phyloP scores from a whole-genome alignment of 2,797 vertebrate genomes.

The Brotula barbata region DNA sequence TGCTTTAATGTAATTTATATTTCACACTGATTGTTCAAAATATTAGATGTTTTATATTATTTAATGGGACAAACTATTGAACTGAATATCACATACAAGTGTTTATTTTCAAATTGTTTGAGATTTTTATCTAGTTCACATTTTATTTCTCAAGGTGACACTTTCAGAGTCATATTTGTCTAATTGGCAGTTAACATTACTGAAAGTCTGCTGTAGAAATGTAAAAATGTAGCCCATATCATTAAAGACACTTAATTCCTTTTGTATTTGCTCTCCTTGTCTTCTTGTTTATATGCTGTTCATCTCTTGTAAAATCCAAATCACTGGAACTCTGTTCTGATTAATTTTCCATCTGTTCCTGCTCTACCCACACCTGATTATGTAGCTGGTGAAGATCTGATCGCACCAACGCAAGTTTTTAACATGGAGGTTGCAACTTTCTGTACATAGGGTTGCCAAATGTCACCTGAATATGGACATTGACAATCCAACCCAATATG shows the following conservation, averaged over 20 bases:
- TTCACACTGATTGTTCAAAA: slow-evolving; percentile 75
- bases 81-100: slow-evolving; percentile 62
- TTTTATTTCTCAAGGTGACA: slow-evolving; percentile 60
- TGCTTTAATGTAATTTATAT: slow-evolving; percentile 85
- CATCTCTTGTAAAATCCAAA: no score
- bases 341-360: no score
- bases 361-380: no score
- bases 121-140: slow-evolving; percentile 53
- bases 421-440: no score
- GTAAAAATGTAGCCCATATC: slow-evolving; percentile 80
- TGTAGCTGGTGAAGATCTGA: no score
- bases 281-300: slow-evolving; percentile 9
- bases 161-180: slow-evolving; percentile 57
- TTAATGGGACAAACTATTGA: slow-evolving; percentile 68
- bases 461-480: no score
- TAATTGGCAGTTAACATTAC: slow-evolving; percentile 70
- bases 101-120: slow-evolving; percentile 69
- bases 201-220: slow-evolving; percentile 81
- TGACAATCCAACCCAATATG: no score
- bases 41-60: slow-evolving; percentile 70
- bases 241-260: slow-evolving; percentile 79
- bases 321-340: no score
- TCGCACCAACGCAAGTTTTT: no score
- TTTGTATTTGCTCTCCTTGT: slow-evolving; percentile 42
- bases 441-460: no score